Evolutionary conservation across 2,797 vertebrate genomes (phyloP), one percentile per base, ranked within the genome.

Genomic region (Sebastes oblongus): DNA sequence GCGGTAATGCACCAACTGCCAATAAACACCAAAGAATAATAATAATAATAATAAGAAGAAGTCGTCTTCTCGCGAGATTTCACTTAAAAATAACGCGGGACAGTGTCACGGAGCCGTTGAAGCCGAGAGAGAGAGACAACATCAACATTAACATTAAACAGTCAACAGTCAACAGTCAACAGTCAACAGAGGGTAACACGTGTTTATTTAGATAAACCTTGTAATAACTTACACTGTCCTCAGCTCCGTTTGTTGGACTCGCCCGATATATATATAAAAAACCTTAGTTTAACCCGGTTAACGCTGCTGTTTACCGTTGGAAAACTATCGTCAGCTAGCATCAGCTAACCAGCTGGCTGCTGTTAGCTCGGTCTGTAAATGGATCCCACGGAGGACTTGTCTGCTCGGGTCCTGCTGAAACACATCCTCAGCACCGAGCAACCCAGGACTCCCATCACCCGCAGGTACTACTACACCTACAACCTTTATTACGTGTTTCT

Each of bases 301-400:
- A 32, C 24, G 7, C n/a, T 4, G 10, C 16, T 20, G 46, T 75
- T 72, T 13, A 29, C 25, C 6, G 18, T 7, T 25, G 0, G 7
- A 30, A 9, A 20, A 50, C 30, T 46, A 69, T 58, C 42, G 60
- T 27, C 60, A 77, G 86, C 30, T n/a, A 69, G 54, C 70, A 56
- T 30, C 60, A 79, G 86, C 71, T 78, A 55, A 70, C 13, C 71
- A 78, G 67, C 84, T 67, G 68, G 61, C 10, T 34, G 27, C 32
- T 14, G 34, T 30, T 16, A 27, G 8, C 29, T 61, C 12, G 6
- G 29, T 32, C 32, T 30, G 72, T 4, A 46, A 56, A 95, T 96
- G 94, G 93, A 96, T 75, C 29, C 7, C 0, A 90, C 90, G 5
- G 94, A 93, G 70, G 88, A 95, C 24, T 74, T 94, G 46, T 92